Evolutionary conservation across 2,888 invertebrate species (phyloP).

Genomic region (Pyrgus malvae): DNA sequence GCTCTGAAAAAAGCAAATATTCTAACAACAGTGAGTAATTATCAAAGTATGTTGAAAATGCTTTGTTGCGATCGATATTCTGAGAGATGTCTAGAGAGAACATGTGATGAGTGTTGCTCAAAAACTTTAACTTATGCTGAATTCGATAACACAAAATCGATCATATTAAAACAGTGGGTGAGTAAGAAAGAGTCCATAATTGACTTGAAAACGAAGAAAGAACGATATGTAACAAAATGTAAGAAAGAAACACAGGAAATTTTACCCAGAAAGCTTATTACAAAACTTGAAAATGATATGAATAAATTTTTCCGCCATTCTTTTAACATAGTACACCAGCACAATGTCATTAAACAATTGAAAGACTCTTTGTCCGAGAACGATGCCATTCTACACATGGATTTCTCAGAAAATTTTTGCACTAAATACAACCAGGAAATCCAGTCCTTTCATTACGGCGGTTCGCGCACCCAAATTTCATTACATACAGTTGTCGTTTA

Average conservation of each 20-base stretch:
- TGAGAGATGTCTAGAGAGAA: neutral
- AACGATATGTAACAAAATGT: neutral
- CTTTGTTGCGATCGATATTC: neutral
- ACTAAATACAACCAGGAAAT: neutral
- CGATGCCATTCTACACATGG: neutral
- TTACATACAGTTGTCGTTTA: neutral
- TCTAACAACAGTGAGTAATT: neutral
- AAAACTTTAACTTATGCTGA: neutral
- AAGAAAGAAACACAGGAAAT: neutral
- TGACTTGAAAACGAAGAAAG: neutral
- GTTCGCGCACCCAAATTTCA: neutral
- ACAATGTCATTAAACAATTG: neutral
- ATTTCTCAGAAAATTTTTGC: neutral
- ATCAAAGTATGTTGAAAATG: neutral
- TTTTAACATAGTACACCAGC: neutral
- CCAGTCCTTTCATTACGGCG: neutral
- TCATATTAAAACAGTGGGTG: neutral
- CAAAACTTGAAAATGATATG: neutral
- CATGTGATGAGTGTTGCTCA: neutral
- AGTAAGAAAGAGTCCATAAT: neutral
- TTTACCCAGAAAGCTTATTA: neutral
- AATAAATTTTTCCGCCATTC: neutral
- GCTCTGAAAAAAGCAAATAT: constrained; percentile 36
- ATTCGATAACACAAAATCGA: neutral
- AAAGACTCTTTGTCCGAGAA: neutral